Percentiles rank a stretch among this genome's conserved stretches.
These are phyloP conservation scores for Leptinotarsa haldemani DNA, from an alignment of 2,888 invertebrate species.

Conservation along the genomic window DNA sequence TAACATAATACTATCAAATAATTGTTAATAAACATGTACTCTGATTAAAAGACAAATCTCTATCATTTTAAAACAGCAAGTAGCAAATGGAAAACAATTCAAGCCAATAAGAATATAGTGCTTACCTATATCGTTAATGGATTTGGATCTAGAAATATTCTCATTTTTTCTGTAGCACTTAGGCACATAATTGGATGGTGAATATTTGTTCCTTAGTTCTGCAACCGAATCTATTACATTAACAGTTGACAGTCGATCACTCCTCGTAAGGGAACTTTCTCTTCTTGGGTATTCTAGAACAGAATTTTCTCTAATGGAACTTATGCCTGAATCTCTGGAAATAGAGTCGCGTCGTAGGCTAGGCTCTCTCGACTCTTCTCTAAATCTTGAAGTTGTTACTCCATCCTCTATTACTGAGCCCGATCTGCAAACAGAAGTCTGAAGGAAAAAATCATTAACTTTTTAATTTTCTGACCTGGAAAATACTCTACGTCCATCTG, in stretches of 20 bases:
- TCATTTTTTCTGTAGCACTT: conserved; percentile 61
- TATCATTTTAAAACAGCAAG: too few species aligned
- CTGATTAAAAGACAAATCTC: too few species aligned
- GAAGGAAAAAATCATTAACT: background rate
- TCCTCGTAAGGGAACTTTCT: conserved; percentile 66
- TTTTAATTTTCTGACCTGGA: conserved; percentile 55
- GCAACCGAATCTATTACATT: conserved; percentile 66
- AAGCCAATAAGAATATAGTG: too few species aligned
- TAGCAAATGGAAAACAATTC: too few species aligned
- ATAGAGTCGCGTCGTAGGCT: conserved; percentile 57
- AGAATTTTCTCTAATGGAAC: conserved; percentile 60
- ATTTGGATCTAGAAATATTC: conserved; percentile 67
- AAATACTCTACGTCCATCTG: conserved; percentile 69
- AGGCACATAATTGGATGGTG: conserved; percentile 80
- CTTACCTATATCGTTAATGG: conserved; percentile 71
- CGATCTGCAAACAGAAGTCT: conserved; percentile 55
- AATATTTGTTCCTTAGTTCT: conserved; percentile 81
- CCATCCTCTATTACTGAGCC: conserved; percentile 65
- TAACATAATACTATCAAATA: too few species aligned
- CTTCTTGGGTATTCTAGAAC: conserved; percentile 67
- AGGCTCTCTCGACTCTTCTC: conserved; percentile 64
- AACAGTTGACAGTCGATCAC: conserved; percentile 52
- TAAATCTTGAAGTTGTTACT: conserved; percentile 63
- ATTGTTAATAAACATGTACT: too few species aligned
- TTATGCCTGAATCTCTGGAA: conserved; percentile 59